phyloP scores from a whole-genome alignment of 2,888 invertebrate species.

The Sicus ferrugineus region DNA sequence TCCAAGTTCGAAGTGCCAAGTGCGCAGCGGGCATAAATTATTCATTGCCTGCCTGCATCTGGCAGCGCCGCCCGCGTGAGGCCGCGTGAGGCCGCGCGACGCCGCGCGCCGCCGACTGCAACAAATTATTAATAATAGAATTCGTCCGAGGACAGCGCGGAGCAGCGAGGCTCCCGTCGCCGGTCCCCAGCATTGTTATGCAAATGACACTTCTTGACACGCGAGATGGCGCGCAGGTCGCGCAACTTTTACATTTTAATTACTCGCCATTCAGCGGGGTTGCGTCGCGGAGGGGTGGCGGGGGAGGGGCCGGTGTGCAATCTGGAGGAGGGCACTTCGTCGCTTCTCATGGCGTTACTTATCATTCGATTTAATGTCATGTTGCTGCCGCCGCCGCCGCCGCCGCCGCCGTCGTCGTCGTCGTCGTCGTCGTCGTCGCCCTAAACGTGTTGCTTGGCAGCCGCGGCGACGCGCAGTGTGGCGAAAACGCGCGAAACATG shows the following conservation, averaged over 20 bases:
- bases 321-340: not conserved
- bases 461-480: not conserved
- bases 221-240: slow-evolving; percentile 48
- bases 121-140: slow-evolving; percentile 37
- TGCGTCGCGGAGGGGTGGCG: not conserved
- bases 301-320: not conserved
- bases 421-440: too few relatives aligned
- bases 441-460: slow-evolving; percentile 12
- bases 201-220: slow-evolving; percentile 63
- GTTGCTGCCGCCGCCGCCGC: slow-evolving; percentile 9
- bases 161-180: slow-evolving; percentile 47
- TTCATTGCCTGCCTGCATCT: slow-evolving; percentile 37
- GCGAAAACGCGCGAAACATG: slow-evolving; percentile 3
- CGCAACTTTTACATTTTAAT: slow-evolving; percentile 14
- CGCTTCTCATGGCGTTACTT: slow-evolving; percentile 31
- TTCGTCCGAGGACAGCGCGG: slow-evolving; percentile 44
- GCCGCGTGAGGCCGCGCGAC: not conserved
- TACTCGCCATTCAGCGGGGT: not conserved
- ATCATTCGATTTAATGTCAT: slow-evolving; percentile 29
- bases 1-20: slow-evolving; percentile 32
- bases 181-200: slow-evolving; percentile 64
- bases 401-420: too few relatives aligned
- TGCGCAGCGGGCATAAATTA: slow-evolving; percentile 41
- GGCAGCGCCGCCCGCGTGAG: not conserved
- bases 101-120: not conserved